Conservation (phyloP, 2,113 vertebrate genomes). For the Gallinago paraguaiae region DNA sequence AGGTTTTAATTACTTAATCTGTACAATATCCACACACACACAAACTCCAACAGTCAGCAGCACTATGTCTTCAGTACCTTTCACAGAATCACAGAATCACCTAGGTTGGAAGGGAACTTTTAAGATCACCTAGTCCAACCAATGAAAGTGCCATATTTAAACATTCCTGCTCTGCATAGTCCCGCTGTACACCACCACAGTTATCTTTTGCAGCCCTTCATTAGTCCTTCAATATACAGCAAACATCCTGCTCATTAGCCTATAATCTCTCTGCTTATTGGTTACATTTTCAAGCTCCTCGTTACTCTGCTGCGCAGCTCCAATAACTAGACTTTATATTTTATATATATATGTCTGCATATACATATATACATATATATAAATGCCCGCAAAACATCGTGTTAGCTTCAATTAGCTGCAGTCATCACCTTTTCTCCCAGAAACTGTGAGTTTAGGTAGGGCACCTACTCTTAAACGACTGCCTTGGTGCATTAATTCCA, state of each 20-base stretch:
- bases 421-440: neutral
- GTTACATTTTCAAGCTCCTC: slow-evolving; percentile 7
- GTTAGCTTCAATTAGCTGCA: neutral
- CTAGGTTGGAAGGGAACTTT: no score
- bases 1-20: neutral
- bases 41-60: neutral
- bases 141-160: neutral
- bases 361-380: no score
- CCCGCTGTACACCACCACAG: neutral
- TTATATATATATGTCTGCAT: no score
- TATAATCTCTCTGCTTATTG: slow-evolving; percentile 2
- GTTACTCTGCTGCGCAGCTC: neutral
- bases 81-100: neutral
- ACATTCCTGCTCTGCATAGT: neutral
- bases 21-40: neutral
- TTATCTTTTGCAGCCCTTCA: slow-evolving; percentile 24
- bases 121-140: no score
- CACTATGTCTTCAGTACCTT: neutral
- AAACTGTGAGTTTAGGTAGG: neutral
- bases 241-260: slow-evolving; percentile 32
- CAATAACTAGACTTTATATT: neutral
- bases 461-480: neutral
- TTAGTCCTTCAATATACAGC: slow-evolving; percentile 22
- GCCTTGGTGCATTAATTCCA: neutral
- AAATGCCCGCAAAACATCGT: no score